A percentile compares a stretch with the other conserved stretches of the same genome.
These are phyloP conservation scores for Epirrhoe alternata DNA, from an alignment of 2,888 invertebrate genomes.

Conservation along the genomic window DNA sequence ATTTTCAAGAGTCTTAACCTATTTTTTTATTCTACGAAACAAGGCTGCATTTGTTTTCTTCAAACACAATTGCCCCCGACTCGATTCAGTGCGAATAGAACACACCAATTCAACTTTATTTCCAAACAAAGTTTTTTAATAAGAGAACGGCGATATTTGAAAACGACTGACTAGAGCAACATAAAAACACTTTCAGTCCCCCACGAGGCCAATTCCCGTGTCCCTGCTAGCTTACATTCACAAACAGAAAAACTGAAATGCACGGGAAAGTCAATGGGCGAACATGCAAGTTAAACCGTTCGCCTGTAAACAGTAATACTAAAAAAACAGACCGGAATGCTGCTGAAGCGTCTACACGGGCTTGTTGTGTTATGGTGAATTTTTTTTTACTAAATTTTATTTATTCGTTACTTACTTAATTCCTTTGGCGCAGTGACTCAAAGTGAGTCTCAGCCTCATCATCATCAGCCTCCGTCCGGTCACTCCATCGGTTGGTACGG, in stretches of 20 bases:
- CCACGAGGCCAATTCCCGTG: constrained; percentile 25
- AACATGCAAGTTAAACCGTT: constrained; percentile 27
- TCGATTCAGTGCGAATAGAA: constrained; percentile 6
- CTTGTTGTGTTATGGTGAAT: background rate
- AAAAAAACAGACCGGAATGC: constrained; percentile 6
- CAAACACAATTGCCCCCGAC: background rate
- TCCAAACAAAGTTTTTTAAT: constrained; percentile 22
- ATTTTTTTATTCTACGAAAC: background rate
- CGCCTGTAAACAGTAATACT: constrained; percentile 31
- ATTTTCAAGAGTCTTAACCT: no score
- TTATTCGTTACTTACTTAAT: no score
- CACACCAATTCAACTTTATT: constrained; percentile 13
- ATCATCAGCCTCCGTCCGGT: no score
- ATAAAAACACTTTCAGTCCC: constrained; percentile 30
- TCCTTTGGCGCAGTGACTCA: no score
- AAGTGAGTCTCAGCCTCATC: no score
- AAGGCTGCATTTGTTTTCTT: background rate
- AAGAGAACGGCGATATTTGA: constrained; percentile 29
- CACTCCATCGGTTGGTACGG: no score
- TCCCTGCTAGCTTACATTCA: constrained; percentile 19
- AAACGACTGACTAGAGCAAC: constrained; percentile 29
- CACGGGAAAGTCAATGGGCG: constrained; percentile 30
- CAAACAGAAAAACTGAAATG: constrained; percentile 25
- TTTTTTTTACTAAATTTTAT: background rate
- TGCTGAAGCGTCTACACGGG: constrained; percentile 4